Conservation (phyloP, 2,888 invertebrate genomes). For the Drosophila seclusa region DNA sequence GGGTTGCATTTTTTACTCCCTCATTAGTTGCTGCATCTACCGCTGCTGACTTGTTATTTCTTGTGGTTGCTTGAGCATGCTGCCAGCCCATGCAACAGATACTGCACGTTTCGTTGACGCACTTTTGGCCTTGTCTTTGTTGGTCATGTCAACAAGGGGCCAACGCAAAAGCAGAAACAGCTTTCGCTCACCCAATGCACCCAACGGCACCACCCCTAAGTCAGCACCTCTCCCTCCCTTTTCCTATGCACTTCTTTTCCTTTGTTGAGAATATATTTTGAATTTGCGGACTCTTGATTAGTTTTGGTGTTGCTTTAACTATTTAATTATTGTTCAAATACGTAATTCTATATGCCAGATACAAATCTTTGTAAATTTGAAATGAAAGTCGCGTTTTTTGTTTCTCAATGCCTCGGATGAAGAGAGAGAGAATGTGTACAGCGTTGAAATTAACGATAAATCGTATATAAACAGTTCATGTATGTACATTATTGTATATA, state of each 20-base stretch:
- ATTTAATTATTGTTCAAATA: not conserved
- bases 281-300: not conserved
- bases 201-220: not conserved
- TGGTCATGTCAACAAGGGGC: not conserved
- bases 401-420: not conserved
- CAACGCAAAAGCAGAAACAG: not conserved
- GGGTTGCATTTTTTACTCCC: not conserved
- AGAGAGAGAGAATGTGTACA: not conserved
- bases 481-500: not conserved
- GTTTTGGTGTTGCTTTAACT: not conserved
- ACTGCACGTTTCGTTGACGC: not conserved
- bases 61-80: not conserved
- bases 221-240: not conserved
- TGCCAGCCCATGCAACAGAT: slow-evolving; percentile 4
- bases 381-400: slow-evolving; percentile 1
- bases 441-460: slow-evolving; percentile 15
- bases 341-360: not conserved
- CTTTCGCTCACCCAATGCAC: not conserved
- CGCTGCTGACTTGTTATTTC: not conserved
- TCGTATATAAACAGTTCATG: slow-evolving; percentile 12
- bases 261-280: not conserved
- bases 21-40: not conserved
- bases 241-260: not conserved
- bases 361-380: slow-evolving; percentile 1
- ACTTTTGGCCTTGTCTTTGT: not conserved